Evolutionary conservation across 2,797 vertebrate species (phyloP), one percentile per base, ranked within the genome.

Genomic region (Hephaestus fuliginosus): DNA sequence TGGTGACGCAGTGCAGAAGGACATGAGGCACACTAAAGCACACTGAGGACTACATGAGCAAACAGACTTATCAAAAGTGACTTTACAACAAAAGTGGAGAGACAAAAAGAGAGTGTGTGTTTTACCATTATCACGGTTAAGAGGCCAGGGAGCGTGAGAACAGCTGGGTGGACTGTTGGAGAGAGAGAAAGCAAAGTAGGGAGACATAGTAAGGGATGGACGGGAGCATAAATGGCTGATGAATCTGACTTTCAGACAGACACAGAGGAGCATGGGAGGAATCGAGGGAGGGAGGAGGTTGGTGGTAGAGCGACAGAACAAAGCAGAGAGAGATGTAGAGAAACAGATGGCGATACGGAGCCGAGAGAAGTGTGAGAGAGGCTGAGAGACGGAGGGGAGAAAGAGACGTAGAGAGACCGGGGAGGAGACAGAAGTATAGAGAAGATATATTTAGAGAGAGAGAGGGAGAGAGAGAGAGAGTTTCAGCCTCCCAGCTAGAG

Each of bases 401-500:
- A 76, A 63, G 82, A 76, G 74, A 84, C 36, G 13, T 61, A 53
- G 91, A 91, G 89, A 91, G 88, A 84, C 81, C 60, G 86, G 75
- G 82, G 85, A 86, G 82, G 76, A 89, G 87, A 90, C 75, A 89
- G 87, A 90, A 83, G 80, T 84, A 87, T 85, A 86, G 86, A 82
- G 75, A 72, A 83, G 91, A 93, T 90, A 92, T 91, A 92, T 91
- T 90, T 91, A 83, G 91, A 92, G 91, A 36, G 70, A 48, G 75
- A 62, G 69, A 55, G 49, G 68, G 71, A 62, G 60, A 62, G 46
- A 58, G 64, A 78, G 89, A 82, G 87, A 87, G 91, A 81, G 85
- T 88, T 90, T 89, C 79, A 88, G 92, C 92, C 94, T 94, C 86
- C 88, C 86, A 94, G 94, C 82, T 83, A 93, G 89, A 93, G 83